Base-by-base conservation (phyloP, 2,113 vertebrate species). In the Polypterus bichir region DNA sequence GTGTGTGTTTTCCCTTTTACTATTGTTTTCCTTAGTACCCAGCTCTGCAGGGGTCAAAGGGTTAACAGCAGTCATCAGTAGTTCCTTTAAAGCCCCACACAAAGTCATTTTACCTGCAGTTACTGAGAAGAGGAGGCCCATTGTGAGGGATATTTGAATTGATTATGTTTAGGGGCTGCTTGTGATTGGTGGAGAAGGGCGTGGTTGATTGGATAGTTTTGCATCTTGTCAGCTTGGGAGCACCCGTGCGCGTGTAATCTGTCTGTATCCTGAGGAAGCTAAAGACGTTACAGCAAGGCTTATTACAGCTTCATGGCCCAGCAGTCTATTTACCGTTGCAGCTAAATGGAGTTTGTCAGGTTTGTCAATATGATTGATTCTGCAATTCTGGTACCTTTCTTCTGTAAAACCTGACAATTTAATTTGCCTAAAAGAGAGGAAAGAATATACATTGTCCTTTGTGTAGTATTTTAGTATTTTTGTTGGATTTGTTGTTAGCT, bases 341-440 rank as follows among this genome's bases (percentile, higher is more conserved):
- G 88, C 91, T 93, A 89, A 91, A 95, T 95, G 91, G 92, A 93
- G 89, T 90, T 91, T 91, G 90, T 88, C 91, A 95, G 92, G 92
- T 95, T 90, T 89, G 92, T 93, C 88, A 89, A 89, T 86, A 77
- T 82, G 85, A 86, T 88, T 84, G 87, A 84, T 89, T 89, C 82
- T 78, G 66, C 86, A 83, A 79, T 86, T 86, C 81, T 78, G 69
- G 63, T 74, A 71, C 71, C 78, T 77, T 79, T 77, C 76, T 76
- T 73, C 69, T 76, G 73, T 81, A 68, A 77, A 83, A 81, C 74
- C 68, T 77, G 81, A 84, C 81, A 71, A 72, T 85, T 81, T 81
- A 78, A 81, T 76, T 79, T 83, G 79, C 80, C 73, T 57, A 72
- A 68, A 59, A 69, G 57, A 69, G 77, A 60, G 68, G 62, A 70